phyloP scores from a whole-genome alignment of 1,140 invertebrate species.

The Streblospio benedicti region DNA sequence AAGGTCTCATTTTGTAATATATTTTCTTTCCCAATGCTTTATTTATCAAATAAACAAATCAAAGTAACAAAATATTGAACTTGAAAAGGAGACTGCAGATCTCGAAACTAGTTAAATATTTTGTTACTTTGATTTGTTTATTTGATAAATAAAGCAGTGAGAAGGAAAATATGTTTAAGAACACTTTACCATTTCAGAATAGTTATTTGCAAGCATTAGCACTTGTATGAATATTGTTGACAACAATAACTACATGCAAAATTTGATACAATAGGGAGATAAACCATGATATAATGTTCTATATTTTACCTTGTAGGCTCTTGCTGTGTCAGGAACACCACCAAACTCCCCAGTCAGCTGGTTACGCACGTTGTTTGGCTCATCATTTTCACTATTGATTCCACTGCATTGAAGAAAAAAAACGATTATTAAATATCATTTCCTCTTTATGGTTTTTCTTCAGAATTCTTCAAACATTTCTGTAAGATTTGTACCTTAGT shows the following conservation, averaged over 20 bases:
- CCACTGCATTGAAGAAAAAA: slow-evolving; percentile 62
- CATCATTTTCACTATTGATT: slow-evolving; percentile 92
- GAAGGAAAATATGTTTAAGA: too few relatives aligned
- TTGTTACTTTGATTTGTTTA: too few relatives aligned
- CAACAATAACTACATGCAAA: too few relatives aligned
- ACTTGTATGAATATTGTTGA: not conserved
- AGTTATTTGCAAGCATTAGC: not conserved
- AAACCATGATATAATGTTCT: not conserved
- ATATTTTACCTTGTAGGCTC: slow-evolving; percentile 80
- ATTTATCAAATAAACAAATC: too few relatives aligned
- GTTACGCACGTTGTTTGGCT: slow-evolving; percentile 91
- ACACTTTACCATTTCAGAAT: too few relatives aligned
- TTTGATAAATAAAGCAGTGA: too few relatives aligned
- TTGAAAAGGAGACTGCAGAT: too few relatives aligned
- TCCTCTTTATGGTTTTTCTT: not conserved
- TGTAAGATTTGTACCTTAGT: too few relatives aligned
- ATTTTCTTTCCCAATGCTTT: too few relatives aligned
- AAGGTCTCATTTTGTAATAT: too few relatives aligned
- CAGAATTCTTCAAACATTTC: not conserved
- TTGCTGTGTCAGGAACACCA: slow-evolving; percentile 83
- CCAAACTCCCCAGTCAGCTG: slow-evolving; percentile 78
- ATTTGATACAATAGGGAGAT: not conserved
- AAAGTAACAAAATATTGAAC: too few relatives aligned
- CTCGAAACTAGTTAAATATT: too few relatives aligned
- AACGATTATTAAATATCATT: slow-evolving; percentile 5